Evolutionary conservation across 1,140 invertebrate genomes (phyloP), one percentile per base, ranked within the genome.

Genomic region (Harlomillsia oculata): DNA sequence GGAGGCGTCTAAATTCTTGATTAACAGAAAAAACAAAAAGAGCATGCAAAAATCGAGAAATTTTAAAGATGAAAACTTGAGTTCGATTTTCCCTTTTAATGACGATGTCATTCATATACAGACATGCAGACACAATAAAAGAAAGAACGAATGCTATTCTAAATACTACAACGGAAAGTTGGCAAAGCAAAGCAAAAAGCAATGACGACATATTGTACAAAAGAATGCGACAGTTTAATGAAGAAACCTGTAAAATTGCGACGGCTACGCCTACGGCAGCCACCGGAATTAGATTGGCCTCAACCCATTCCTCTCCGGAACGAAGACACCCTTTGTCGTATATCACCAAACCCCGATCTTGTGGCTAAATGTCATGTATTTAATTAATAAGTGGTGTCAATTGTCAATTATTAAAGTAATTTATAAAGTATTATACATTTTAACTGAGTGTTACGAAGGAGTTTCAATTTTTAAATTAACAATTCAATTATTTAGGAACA

Each of bases 261-360:
- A 89, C 78, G 56, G 79, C 82, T 53, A 97, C 83, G 55, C 84
- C 79, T 36, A 83, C 80, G 48, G 83, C 84, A 32, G 89, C 88
- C 23, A 94, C 89, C 60, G 85, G 83, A 49, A 91, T 79, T 56
- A 94, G 78, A 75, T 96, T 91, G 65, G 82, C 78, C 72, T 96
- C 90, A 63, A 96, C 78, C 92, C 91, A 97, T 70, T 91, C 88
- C 73, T 95, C 89, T 50, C 86, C 89, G 56, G 89, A 86, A 60
- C 85, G 79, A 64, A 97, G 78, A 73, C 94, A 97, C 52, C 94
- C 94, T 40, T 87, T 82, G 70, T 91, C 90, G 76, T 92, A 91
- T 70, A 97, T 96, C 30, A 73, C 67, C 29, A 68, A 62, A 70
- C 85, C 83, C 59, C 85, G 80, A 72, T 90, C 87, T 64, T 81